Evolutionary conservation across 2,113 vertebrate genomes (phyloP), one percentile per base, ranked within the genome.

Genomic region (Sprattus sprattus): DNA sequence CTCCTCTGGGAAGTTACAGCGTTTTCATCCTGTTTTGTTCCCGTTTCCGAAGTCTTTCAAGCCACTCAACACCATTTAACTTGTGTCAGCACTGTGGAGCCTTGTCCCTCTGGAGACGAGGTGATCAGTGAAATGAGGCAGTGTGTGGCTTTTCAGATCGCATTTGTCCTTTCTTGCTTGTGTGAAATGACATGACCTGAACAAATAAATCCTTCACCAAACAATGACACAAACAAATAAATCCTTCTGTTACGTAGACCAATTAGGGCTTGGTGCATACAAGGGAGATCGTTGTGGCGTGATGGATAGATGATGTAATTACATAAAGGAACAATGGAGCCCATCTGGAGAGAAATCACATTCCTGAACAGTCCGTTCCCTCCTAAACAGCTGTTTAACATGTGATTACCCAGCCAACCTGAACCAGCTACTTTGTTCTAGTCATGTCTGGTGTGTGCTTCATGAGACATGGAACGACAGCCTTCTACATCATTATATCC

Each of bases 21-120:
- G 84, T 86, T 87, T n/a, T 25, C 81, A 82, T 15, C 20, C 25
- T 52, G 10, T 49, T 80, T 85, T 64, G 32, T 80, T 81, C 84
- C 47, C 49, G 82, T 80, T 84, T 28, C 78, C 9, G 25, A 45
- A 78, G 87, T 81, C 88, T 86, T 84, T 83, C 75, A 88, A 88
- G 82, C 86, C 86, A 85, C 86, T 89, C 82, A 83, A n/a, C 78
- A 25, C 15, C 71, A 16, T 86, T 86, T 83, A 87, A 86, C 47
- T 83, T 82, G 82, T 89, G 67, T 88, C 87, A 88, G 87, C 84
- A 46, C 85, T 87, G 85, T 57, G 81, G 57, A 86, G 86, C 85
- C 81, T 82, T 86, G 82, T 84, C 85, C 64, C 44, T 44, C 45
- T 32, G 15, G 71, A 78, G 71, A 32, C 50, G 28, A 75, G 54